Base-by-base conservation (phyloP, 2,888 invertebrate species). In the Osedax frankpressi region DNA sequence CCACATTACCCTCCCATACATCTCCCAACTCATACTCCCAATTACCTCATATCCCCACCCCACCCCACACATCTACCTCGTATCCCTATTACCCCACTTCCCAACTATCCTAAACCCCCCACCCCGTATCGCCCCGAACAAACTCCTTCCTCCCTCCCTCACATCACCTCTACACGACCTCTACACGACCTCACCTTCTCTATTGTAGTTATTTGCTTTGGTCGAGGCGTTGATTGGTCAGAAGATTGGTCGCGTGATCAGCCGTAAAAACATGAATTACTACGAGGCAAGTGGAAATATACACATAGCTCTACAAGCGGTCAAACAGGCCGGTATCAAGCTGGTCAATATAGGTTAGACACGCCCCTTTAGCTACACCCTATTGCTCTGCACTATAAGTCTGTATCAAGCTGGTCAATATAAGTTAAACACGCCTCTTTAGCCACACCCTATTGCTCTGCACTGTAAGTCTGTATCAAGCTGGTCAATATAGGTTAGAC, bases 241-340 rank as follows among this genome's bases (percentile, higher is more conserved):
- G 26, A 28, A 80, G 75, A 77, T 81, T 6, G 81, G 81, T n/a
- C 78, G 88, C 77, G 73, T 76, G 28, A 74, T 71, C 44, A 30
- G 67, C 28, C 75, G 76, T 68, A 73, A 73, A 25, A 71, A 68
- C 2, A 27, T 77, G 44, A 77, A 74, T 73, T 73, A 76, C 30
- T 74, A 74, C 30, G 73, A 76, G 73, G 74, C 75, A 6, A 59
- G 29, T 24, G 76, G 74, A 1, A 96, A 96, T 85, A 93, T 94
- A 27, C 92, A 93, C 76, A 90, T 92, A 59, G 95, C 94, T 0
- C 86, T 96, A 74, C 92, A 91, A 82, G 94, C 94, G 65, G 90
- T 96, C 76, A 91, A 93, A 81, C 91, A 92, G 76, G 95, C 96
- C 84, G 93, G 94, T 69, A 92, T 96, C 73, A 94, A 94, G 84